Evolutionary conservation across 2,888 invertebrate genomes (phyloP), one percentile per base, ranked within the genome.

Genomic region (Tipula unca): DNA sequence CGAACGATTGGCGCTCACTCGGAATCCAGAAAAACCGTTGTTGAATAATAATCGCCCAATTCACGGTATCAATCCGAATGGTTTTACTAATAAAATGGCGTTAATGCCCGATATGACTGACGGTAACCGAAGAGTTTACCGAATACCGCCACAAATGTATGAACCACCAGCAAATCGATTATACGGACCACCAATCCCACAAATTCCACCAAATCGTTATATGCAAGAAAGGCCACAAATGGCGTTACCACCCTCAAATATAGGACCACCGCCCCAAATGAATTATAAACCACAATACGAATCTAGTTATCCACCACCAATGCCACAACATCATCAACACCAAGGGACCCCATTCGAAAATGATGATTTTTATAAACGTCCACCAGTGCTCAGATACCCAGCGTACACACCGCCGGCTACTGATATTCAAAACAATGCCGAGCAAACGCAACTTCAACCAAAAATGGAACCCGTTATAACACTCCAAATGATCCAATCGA

Each of bases 401-500:
- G 90, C 90, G 87, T 87, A 89, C 86, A 87, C 88, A 88, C 90
- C 1, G 88, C 54, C 29, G 25, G 82, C 85, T 20, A 3, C 29
- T 14, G 85, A 85, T 25, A 85, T 14, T 14, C 85, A 69, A 86
- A 84, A 69, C 25, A 88, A 89, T 1, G 89, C 88, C 48, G 89
- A 89, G 39, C 89, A 89, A 13, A 14, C 20, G 10, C 90, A 87
- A 1, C 85, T 85, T 0, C 86, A 86, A 87, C 87, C 89, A 48
- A 90, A 90, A 69, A 90, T 92, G 4, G 92, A 93, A 32, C 92
- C 92, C 0, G 93, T 94, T 0, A 93, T 94, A 13, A 94, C 94
- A 0, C 89, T 94, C 39, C 95, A 95, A 90, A 94, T 95, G 95
- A 92, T 95, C 84, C 94, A 94, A 88, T 92, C 92, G 0, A 91